Base-by-base conservation (phyloP, 23 tunicate genomes). In the Styela clava region DNA sequence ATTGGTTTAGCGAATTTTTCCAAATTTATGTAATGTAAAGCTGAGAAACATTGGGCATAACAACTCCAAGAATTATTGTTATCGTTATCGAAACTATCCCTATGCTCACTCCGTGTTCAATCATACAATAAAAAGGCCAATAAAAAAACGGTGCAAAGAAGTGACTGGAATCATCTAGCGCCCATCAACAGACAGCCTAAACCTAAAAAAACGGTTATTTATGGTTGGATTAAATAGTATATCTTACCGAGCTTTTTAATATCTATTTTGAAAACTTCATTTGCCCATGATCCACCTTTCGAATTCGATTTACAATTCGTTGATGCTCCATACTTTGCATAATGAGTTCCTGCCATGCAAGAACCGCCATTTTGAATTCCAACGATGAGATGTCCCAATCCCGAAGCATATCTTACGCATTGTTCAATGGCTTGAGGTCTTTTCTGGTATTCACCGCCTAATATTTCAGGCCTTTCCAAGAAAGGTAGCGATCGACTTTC, bases 401-500 rank as follows among this genome's bases (percentile, higher is more conserved):
- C 56, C 7, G 56, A 44, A 44, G 56, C 56, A 44, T 44, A 44
- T 44, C 56, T 44, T 5, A 44, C 56, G 12, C 56, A 44, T 44
- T 44, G 56, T 44, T 44, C 56, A 44, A 44, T 44, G 12, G 56
- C 56, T 44, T 44, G 9, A 44, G 56, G 56, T 44, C 56, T 44
- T 44, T 44, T 44, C 56, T 44, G 56, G 12, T 44, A 44, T 44
- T 44, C 56, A 44, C 56, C 56, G 12, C 9, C 7, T 44, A 44
- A 44, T 5, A 44, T 12, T 44, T 44, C 56, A 5, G 56, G 56
- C 12, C 56, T 44, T 44, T 44, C 56, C 7, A 44, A 12, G 12
- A 44, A 44, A 3, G 81, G 81, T 3, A 77, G 56, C 18, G 81
- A 64, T 37, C 81, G 29, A 64, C 24, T 44, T 22, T 64, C 68